Base-by-base conservation (phyloP, 2,797 vertebrate genomes). In the Argentina silus region DNA sequence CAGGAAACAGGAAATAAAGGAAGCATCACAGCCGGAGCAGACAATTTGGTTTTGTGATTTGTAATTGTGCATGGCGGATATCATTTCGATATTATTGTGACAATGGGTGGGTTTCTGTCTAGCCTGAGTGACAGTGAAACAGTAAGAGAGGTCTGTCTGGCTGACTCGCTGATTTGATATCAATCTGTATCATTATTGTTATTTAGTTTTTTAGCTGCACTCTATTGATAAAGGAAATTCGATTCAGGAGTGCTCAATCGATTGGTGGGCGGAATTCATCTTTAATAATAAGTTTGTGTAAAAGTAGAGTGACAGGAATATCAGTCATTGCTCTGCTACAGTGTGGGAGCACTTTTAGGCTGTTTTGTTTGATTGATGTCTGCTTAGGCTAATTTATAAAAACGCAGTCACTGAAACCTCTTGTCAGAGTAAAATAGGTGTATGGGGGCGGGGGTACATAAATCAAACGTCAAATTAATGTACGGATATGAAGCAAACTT, bases 1-100 rank as follows among this genome's bases (percentile, higher is more conserved):
- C 21, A 89, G 89, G 61, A 80, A 82, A 83, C 77, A 83, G 78
- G 72, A 86, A 87, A 86, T 86, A 88, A 90, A 83, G 74, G 73
- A 71, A 57, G 65, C 59, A 70, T 7, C 1, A 48, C 68, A 72
- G 74, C 67, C 12, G 47, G 56, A 68, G 72, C n/a, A 65, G 68
- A 81, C 75, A 82, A 79, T 76, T 68, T 81, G 65, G 62, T 85
- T 62, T 67, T 55, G 47, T 60, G 15, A 70, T 76, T 85, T 81
- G 84, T 75, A 85, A 79, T 87, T 83, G 78, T 67, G 77, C 74
- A 70, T 67, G 81, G 85, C 81, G 67, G 64, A 86, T 86, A 80
- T 42, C 51, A 70, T 59, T 81, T 79, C 81, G 62, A 85, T 78
- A 72, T 43, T 72, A 76, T 36, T 73, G 73, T 42, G 3, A 19